These are phyloP conservation scores for Fragum fragum DNA, from an alignment of 2,888 invertebrate genomes.

Conservation along the genomic window DNA sequence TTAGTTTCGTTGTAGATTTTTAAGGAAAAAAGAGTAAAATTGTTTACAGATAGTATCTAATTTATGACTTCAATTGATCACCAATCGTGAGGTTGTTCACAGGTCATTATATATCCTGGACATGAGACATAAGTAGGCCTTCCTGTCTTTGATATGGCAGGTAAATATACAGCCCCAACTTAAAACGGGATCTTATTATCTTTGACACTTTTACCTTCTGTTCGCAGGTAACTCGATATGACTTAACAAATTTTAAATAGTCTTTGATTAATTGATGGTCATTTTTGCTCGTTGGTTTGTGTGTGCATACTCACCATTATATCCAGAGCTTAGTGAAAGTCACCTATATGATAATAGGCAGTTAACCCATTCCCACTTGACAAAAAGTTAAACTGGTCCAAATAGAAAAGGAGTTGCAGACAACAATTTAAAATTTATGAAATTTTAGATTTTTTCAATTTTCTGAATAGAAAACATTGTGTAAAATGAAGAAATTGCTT, in stretches of 20 bases:
- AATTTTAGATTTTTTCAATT: no score
- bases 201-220: slow-evolving; percentile 7
- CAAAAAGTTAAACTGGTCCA: no score
- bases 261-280: background rate
- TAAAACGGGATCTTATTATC: slow-evolving; percentile 15
- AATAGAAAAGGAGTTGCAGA: no score
- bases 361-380: no score
- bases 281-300: no score
- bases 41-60: background rate
- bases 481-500: no score
- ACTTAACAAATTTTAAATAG: background rate
- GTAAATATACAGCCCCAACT: slow-evolving; percentile 42
- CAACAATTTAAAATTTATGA: no score
- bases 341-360: no score
- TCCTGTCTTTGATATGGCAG: slow-evolving; percentile 55
- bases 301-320: no score
- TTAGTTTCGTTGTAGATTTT: no score
- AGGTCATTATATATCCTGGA: slow-evolving; percentile 20
- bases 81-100: slow-evolving; percentile 13
- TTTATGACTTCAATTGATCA: slow-evolving; percentile 10
- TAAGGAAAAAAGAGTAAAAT: background rate
- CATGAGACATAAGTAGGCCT: slow-evolving; percentile 45
- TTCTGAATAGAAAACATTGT: no score
- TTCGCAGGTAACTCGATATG: background rate
- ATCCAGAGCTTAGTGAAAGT: no score